These are phyloP conservation scores for Aporophyla nigra DNA, from an alignment of 2,888 invertebrate genomes.

Conservation along the genomic window DNA sequence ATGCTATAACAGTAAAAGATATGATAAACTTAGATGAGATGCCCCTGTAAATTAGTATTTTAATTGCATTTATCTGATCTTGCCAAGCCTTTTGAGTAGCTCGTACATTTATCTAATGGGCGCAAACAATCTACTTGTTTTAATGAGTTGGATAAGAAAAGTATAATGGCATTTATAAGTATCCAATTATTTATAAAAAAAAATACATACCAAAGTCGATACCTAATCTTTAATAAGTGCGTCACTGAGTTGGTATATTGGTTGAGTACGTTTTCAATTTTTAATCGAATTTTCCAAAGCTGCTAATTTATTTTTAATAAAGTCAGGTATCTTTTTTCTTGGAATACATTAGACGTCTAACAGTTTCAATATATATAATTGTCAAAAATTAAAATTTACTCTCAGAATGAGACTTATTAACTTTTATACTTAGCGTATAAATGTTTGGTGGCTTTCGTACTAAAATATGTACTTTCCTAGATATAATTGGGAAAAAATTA, in stretches of 20 bases:
- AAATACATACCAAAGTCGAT: too few species aligned
- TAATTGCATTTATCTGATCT: constrained; percentile 67
- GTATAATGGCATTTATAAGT: neutral
- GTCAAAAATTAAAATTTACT: too few species aligned
- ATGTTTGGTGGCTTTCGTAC: too few species aligned
- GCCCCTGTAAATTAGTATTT: constrained; percentile 60
- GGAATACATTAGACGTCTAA: too few species aligned
- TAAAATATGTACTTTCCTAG: too few species aligned
- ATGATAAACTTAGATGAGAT: constrained; percentile 63
- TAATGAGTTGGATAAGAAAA: constrained; percentile 36
- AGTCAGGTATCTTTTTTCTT: too few species aligned
- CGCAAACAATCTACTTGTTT: constrained; percentile 43
- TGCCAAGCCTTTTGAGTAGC: constrained; percentile 51
- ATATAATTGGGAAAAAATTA: too few species aligned
- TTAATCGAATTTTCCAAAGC: neutral
- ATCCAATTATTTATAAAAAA: neutral
- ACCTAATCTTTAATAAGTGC: neutral
- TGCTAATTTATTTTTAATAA: too few species aligned
- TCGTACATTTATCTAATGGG: constrained; percentile 58
- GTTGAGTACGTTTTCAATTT: neutral
- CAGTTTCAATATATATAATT: too few species aligned
- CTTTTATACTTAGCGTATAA: too few species aligned
- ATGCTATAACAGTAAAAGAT: constrained; percentile 41
- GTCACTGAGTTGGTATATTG: neutral
- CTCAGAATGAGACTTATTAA: too few species aligned